Base-by-base conservation (phyloP, 2,113 vertebrate genomes). In the Indri indri region DNA sequence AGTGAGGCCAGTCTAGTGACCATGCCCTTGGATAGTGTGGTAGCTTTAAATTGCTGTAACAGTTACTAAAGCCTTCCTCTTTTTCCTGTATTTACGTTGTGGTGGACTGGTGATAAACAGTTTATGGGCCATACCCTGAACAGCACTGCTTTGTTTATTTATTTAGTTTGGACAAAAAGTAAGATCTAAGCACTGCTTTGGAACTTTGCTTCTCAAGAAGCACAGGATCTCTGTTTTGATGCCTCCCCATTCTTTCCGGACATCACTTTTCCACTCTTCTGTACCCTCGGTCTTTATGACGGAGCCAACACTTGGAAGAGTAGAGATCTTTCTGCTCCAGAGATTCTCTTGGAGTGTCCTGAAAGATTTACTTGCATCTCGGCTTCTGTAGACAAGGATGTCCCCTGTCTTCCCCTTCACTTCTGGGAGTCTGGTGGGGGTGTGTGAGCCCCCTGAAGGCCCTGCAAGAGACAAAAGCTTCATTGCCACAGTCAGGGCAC, bases 11-110 rank as follows among this genome's bases (percentile, higher is more conserved):
- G 91, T 47, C n/a, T n/a, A 1, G 65, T 1, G 17, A 0, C 5
- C 6, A 5, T 9, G 61, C 32, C 47, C 52, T 6, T 14, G 25
- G 59, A 2, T 25, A 16, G 30, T 1, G 0, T 0, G 7, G 63
- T 68, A 66, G 57, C 71, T 65, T 83, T 57, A 27, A 0, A 22
- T 59, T 4, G 13, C 92, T 40, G 13, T 23, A 40, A n/a, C 0
- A 2, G 14, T 70, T 74, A 52, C 63, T 47, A 8, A n/a, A 16
- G 47, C 14, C 47, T 61, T 42, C 3, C 79, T 32, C 63, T 47
- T 10, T 23, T 37, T 65, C 27, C 27, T 30, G n/a, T 9, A 42
- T 90, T 14, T 61, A 1, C 54, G 68, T 89, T 23, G 10, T 9
- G 45, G 42, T 37, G 40, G 18, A n/a, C 54, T 27, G 34, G 47